These are phyloP conservation scores for Gobio occitaniae DNA, from an alignment of 2,797 vertebrate genomes.

Conservation along the genomic window DNA sequence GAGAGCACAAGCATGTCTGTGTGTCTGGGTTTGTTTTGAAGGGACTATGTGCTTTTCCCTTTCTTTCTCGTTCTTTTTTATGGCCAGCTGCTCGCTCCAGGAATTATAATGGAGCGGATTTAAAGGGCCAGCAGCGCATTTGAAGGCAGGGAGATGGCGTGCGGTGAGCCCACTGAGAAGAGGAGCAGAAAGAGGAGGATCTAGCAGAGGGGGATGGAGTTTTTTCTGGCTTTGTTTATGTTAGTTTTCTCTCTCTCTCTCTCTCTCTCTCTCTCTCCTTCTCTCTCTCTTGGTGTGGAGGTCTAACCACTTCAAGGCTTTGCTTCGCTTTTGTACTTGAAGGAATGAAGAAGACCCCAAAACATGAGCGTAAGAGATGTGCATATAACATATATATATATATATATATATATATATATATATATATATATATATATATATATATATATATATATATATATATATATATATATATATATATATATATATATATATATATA, in stretches of 20 bases:
- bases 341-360: not conserved
- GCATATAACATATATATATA: not conserved
- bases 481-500: not conserved
- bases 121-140: conserved; percentile 72
- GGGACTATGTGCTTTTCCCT: conserved; percentile 52
- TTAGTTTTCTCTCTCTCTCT: not conserved
- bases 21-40: conserved; percentile 54
- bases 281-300: not conserved
- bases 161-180: conserved; percentile 29
- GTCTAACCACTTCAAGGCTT: not conserved
- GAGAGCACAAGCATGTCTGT: conserved; percentile 58
- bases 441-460: not conserved
- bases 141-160: conserved; percentile 51
- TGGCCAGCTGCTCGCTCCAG: conserved; percentile 63
- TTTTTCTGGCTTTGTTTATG: conserved; percentile 36
- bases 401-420: not conserved
- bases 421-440: not conserved
- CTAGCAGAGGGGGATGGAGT: conserved; percentile 29
- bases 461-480: not conserved
- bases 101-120: conserved; percentile 65
- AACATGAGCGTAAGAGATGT: not conserved
- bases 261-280: too few relatives aligned
- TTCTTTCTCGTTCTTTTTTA: conserved; percentile 60
- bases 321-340: not conserved
- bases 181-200: conserved; percentile 32